These are phyloP conservation scores for Notolepis coatsorum DNA, from an alignment of 2,797 vertebrate genomes.

Conservation along the genomic window DNA sequence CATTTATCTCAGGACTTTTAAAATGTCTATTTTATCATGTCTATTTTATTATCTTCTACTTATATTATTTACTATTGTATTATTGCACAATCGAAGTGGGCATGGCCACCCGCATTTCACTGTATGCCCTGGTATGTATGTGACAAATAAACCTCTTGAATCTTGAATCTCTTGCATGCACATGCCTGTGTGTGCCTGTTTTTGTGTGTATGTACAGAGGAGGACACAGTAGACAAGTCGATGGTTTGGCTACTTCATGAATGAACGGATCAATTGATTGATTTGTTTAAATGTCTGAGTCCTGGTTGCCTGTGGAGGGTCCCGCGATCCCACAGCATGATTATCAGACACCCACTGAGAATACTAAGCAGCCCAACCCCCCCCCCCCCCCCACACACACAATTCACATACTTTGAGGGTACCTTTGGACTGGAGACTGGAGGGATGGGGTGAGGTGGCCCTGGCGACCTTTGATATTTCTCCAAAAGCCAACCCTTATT, in stretches of 20 bases:
- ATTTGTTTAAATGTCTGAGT: constrained; percentile 67
- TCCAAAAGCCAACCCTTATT: constrained; percentile 50
- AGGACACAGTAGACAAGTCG: constrained; percentile 19
- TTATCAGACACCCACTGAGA: constrained; percentile 45
- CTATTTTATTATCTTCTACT: too few relatives aligned
- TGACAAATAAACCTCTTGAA: too few relatives aligned
- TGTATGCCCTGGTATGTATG: too few relatives aligned
- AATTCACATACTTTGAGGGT: too few relatives aligned
- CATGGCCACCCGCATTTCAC: too few relatives aligned
- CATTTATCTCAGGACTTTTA: too few relatives aligned
- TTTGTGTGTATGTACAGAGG: constrained; percentile 23
- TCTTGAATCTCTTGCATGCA: too few relatives aligned
- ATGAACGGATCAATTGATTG: constrained; percentile 60
- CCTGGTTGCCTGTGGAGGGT: constrained; percentile 44
- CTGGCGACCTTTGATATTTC: constrained; percentile 53
- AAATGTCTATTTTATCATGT: too few relatives aligned
- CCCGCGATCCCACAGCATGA: constrained; percentile 51
- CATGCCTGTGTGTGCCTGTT: constrained; percentile 11
- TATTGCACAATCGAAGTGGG: too few relatives aligned
- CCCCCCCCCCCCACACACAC: too few relatives aligned
- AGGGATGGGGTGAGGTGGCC: background rate
- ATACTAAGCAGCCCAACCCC: constrained; percentile 55
- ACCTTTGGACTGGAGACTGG: constrained; percentile 13
- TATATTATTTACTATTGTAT: too few relatives aligned
- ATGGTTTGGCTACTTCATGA: constrained; percentile 31